phyloP scores from a whole-genome alignment of 2,797 vertebrate genomes.

The Fistularia tabacaria region DNA sequence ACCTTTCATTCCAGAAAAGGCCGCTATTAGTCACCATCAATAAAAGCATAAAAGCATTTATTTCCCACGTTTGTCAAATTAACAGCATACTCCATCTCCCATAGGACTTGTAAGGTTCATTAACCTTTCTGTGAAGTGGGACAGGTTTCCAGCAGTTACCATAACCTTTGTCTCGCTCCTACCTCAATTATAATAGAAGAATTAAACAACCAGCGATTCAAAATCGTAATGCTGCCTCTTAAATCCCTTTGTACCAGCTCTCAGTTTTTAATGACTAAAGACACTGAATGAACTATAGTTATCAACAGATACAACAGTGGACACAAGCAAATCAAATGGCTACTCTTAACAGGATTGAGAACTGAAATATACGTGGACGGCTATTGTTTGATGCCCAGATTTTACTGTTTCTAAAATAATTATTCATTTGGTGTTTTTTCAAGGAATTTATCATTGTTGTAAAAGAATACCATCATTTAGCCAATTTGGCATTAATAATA shows the following conservation, averaged over 20 bases:
- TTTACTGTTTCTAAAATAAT: slow-evolving; percentile 33
- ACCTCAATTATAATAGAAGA: slow-evolving; percentile 87
- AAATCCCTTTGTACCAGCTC: slow-evolving; percentile 77
- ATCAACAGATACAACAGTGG: slow-evolving; percentile 63
- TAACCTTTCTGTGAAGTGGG: slow-evolving; percentile 84
- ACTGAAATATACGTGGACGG: slow-evolving; percentile 23
- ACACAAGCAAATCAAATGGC: slow-evolving; percentile 63
- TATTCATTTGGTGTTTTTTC: slow-evolving; percentile 30
- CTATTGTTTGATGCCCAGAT: slow-evolving; percentile 33
- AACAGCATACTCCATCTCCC: slow-evolving; percentile 86
- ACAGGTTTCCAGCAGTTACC: slow-evolving; percentile 81
- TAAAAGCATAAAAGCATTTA: slow-evolving; percentile 90
- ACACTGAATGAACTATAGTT: slow-evolving; percentile 70
- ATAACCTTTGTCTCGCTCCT: slow-evolving; percentile 81
- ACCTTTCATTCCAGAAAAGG: slow-evolving; percentile 86
- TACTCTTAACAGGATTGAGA: slow-evolving; percentile 48
- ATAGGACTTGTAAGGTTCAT: slow-evolving; percentile 83
- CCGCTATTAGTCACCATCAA: slow-evolving; percentile 84
- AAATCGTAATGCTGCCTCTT: slow-evolving; percentile 77
- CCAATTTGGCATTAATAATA: slow-evolving; percentile 2
- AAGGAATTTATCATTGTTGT: slow-evolving; percentile 19
- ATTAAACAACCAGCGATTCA: slow-evolving; percentile 81
- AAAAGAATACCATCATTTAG: slow-evolving; percentile 3
- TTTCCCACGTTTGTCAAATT: slow-evolving; percentile 88
- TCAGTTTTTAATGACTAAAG: slow-evolving; percentile 77